phyloP scores from a whole-genome alignment of 1,140 invertebrate species.

The Hestina assimilis region DNA sequence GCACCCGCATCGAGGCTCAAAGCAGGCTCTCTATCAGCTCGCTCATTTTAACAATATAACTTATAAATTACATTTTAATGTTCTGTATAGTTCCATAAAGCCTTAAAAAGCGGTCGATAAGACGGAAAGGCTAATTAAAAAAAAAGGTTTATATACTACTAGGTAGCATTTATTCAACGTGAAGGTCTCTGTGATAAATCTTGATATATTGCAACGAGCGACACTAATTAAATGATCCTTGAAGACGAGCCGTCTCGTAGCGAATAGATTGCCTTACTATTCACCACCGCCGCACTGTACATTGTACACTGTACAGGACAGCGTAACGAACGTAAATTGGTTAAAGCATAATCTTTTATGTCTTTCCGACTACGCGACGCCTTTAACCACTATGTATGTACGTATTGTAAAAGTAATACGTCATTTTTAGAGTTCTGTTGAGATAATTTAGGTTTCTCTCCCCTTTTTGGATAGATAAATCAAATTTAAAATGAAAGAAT shows the following conservation, averaged over 20 bases:
- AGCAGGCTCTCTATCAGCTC: too few species aligned
- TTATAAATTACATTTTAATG: too few species aligned
- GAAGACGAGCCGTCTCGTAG: background rate
- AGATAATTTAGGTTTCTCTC: too few species aligned
- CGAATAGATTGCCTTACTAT: background rate
- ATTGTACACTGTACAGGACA: too few species aligned
- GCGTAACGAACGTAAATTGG: background rate
- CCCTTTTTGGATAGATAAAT: too few species aligned
- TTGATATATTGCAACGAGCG: conserved; percentile 1
- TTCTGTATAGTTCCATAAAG: too few species aligned
- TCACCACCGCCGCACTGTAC: background rate
- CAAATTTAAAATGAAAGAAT: too few species aligned
- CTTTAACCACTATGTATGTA: too few species aligned
- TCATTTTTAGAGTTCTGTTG: too few species aligned
- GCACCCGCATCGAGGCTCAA: too few species aligned
- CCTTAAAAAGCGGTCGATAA: background rate
- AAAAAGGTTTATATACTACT: background rate
- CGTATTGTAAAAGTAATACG: too few species aligned
- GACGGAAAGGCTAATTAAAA: background rate
- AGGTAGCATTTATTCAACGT: background rate
- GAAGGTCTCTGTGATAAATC: conserved; percentile 9
- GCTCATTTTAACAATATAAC: too few species aligned
- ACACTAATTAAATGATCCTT: conserved; percentile 16
- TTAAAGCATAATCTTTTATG: background rate
- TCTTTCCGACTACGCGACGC: background rate